Percentiles rank a stretch among this genome's conserved stretches.
Conservation (phyloP, 2,113 vertebrate species). For the Seriola aureovittata region DNA sequence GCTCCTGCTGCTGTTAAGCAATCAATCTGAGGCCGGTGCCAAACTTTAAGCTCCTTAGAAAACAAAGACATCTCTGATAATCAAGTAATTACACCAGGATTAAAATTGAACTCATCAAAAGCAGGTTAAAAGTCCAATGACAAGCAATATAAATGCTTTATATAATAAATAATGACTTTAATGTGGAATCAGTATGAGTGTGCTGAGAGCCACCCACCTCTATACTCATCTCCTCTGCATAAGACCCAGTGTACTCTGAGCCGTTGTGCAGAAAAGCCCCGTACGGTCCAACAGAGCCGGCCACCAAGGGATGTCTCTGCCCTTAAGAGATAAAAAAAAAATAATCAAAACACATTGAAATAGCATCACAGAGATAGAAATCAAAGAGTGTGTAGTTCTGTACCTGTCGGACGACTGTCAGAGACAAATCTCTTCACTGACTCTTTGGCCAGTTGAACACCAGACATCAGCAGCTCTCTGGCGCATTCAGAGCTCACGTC, state of each 20-base stretch:
- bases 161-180: too few species aligned
- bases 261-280: slow-evolving; percentile 85
- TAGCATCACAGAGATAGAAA: neutral
- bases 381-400: neutral
- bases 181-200: too few species aligned
- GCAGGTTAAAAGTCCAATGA: neutral
- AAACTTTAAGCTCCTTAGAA: slow-evolving; percentile 85
- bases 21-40: slow-evolving; percentile 84
- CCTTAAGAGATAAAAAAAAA: slow-evolving; percentile 56
- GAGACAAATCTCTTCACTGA: slow-evolving; percentile 67
- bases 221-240: slow-evolving; percentile 81
- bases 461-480: slow-evolving; percentile 81
- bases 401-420: slow-evolving; percentile 63
- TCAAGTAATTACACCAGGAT: neutral
- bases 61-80: neutral
- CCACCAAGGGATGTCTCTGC: slow-evolving; percentile 77
- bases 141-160: neutral
- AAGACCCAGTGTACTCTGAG: slow-evolving; percentile 86
- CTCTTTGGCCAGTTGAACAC: slow-evolving; percentile 84
- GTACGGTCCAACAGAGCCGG: slow-evolving; percentile 86
- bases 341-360: neutral
- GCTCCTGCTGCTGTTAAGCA: slow-evolving; percentile 82
- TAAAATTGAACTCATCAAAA: neutral
- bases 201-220: slow-evolving; percentile 72
- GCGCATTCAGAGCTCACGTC: slow-evolving; percentile 75